phyloP scores from a whole-genome alignment of 2,113 vertebrate species.

The Regulus satrapa region DNA sequence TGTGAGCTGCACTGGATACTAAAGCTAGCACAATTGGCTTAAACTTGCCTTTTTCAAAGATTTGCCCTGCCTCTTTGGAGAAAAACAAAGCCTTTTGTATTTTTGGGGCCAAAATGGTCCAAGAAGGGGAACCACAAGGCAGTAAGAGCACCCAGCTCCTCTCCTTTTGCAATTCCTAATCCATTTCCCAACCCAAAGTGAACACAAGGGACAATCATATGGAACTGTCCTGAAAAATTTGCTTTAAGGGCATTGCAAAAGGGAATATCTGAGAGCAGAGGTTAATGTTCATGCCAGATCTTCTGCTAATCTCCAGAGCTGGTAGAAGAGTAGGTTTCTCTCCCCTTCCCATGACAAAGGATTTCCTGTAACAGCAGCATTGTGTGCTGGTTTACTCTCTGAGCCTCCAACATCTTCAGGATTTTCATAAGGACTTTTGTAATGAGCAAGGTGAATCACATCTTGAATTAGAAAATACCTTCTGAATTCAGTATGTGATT shows the following conservation, averaged over 20 bases:
- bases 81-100: slow-evolving; percentile 31
- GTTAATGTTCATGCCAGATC: neutral
- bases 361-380: neutral
- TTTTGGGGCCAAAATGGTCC: neutral
- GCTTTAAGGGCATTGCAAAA: neutral
- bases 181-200: neutral
- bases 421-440: neutral
- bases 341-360: neutral
- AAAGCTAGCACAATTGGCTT: neutral
- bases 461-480: neutral
- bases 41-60: neutral
- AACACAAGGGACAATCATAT: neutral
- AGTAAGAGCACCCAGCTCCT: neutral
- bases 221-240: neutral
- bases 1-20: neutral
- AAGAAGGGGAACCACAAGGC: neutral
- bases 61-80: neutral
- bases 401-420: neutral
- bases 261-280: neutral
- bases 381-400: neutral
- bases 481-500: neutral
- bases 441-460: neutral
- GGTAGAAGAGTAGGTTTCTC: neutral
- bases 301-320: neutral
- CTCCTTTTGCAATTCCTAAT: neutral